Evolutionary conservation across 2,797 vertebrate species (phyloP).

Genomic region (Xerus rutilus): DNA sequence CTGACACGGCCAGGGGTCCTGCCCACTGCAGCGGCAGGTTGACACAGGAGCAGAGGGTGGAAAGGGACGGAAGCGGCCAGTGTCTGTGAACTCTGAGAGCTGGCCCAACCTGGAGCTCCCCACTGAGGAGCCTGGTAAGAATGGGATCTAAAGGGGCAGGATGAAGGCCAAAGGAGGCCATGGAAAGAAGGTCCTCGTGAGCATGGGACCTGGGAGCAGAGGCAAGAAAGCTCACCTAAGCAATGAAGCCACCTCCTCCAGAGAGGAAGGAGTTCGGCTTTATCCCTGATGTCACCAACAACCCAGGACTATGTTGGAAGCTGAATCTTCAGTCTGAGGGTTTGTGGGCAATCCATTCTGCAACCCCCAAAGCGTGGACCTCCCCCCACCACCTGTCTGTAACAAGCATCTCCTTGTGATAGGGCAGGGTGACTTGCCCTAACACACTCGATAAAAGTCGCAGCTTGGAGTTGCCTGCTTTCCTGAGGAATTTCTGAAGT

Average conservation of each 20-base stretch:
- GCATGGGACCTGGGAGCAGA: background rate
- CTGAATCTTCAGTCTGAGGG: background rate
- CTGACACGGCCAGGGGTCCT: background rate
- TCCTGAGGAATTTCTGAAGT: background rate
- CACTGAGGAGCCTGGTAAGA: background rate
- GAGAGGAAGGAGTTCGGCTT: background rate
- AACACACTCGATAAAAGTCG: background rate
- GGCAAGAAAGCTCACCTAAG: background rate
- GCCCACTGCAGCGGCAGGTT: background rate
- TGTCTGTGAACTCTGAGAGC: background rate
- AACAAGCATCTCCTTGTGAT: background rate
- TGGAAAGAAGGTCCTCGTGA: background rate
- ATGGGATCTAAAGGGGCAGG: background rate
- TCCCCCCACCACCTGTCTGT: background rate
- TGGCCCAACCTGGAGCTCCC: background rate
- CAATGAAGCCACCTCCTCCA: background rate
- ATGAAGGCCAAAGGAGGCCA: background rate
- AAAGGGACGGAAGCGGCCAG: too few species aligned
- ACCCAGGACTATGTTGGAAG: background rate
- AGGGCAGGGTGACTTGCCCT: background rate
- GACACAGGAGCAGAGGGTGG: background rate
- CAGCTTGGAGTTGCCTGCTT: slow-evolving; percentile 15
- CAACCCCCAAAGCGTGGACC: background rate
- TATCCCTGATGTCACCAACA: background rate
- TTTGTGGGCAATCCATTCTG: background rate